These are phyloP conservation scores for Siderastrea siderea DNA, from an alignment of 92 coral and sea anemone species.

Conservation along the genomic window DNA sequence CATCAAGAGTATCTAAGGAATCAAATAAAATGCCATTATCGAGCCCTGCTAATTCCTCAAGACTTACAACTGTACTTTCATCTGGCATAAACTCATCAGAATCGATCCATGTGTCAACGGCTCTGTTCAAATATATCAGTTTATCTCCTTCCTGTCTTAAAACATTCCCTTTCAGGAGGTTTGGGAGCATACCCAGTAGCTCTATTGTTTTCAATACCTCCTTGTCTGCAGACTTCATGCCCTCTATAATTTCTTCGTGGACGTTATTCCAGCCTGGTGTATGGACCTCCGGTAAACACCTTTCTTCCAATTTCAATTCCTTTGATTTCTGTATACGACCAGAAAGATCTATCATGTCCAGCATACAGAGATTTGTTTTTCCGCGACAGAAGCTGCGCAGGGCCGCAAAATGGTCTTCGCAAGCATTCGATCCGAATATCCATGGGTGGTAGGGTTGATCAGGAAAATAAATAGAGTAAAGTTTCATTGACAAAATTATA, in stretches of 20 bases:
- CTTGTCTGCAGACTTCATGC: neutral
- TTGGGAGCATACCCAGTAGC: neutral
- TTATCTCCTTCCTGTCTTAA: neutral
- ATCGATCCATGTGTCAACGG: too few relatives aligned
- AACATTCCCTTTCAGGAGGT: slow-evolving; percentile 1
- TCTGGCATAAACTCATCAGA: neutral
- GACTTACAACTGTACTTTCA: neutral
- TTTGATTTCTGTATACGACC: neutral
- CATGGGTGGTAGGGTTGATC: neutral
- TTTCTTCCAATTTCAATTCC: neutral
- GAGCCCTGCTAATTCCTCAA: slow-evolving; percentile 5
- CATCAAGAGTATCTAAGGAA: neutral
- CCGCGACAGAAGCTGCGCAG: neutral
- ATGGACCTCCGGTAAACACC: too few relatives aligned
- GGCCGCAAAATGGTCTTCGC: slow-evolving; percentile 16
- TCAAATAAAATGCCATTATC: slow-evolving; percentile 8
- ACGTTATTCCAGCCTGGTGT: neutral
- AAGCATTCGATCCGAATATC: slow-evolving; percentile 6
- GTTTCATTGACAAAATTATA: neutral
- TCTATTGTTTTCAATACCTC: slow-evolving; percentile 9
- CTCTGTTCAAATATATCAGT: too few relatives aligned
- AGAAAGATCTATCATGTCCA: slow-evolving; percentile 7
- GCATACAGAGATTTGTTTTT: neutral
- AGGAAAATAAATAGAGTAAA: slow-evolving; percentile 1
- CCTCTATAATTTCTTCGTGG: neutral